phyloP scores from a whole-genome alignment of 2,113 vertebrate species.

The Phrynosoma blainvillii region DNA sequence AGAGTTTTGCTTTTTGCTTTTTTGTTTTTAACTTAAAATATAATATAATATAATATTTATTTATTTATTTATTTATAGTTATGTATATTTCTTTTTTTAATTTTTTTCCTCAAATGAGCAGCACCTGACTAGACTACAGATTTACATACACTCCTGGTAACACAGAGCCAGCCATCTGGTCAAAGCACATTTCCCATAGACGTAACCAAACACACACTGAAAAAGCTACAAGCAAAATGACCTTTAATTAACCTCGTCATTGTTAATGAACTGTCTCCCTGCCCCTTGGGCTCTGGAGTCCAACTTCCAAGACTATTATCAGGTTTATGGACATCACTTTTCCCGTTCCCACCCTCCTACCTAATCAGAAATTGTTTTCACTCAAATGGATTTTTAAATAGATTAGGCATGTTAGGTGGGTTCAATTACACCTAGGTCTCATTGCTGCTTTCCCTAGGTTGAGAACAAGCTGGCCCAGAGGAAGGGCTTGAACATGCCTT shows the following conservation, averaged over 20 bases:
- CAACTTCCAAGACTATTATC: constrained; percentile 11
- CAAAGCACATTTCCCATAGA: constrained; percentile 85
- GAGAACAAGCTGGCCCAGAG: background rate
- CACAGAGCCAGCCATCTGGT: constrained; percentile 80
- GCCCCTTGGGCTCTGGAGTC: constrained; percentile 44
- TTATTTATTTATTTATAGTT: constrained; percentile 79
- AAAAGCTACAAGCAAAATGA: constrained; percentile 83
- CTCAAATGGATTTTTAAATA: constrained; percentile 50
- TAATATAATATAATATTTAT: constrained; percentile 73
- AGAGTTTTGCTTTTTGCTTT: constrained; percentile 52
- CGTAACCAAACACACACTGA: constrained; percentile 85
- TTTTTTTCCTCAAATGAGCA: constrained; percentile 84
- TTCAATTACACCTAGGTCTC: background rate
- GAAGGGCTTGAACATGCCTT: background rate
- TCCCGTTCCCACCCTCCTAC: constrained; percentile 37
- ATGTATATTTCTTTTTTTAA: constrained; percentile 76
- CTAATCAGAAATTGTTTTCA: constrained; percentile 45
- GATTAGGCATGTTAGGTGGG: constrained; percentile 24
- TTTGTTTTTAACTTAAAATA: constrained; percentile 81
- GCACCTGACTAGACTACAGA: constrained; percentile 99
- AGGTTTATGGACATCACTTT: constrained; percentile 15
- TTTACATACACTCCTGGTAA: constrained; percentile 92
- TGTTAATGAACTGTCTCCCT: constrained; percentile 70
- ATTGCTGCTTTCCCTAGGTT: background rate
- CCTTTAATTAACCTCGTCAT: constrained; percentile 79